Evolutionary conservation across 1,140 invertebrate species (phyloP).

Genomic region (Drosophila malerkotliana): DNA sequence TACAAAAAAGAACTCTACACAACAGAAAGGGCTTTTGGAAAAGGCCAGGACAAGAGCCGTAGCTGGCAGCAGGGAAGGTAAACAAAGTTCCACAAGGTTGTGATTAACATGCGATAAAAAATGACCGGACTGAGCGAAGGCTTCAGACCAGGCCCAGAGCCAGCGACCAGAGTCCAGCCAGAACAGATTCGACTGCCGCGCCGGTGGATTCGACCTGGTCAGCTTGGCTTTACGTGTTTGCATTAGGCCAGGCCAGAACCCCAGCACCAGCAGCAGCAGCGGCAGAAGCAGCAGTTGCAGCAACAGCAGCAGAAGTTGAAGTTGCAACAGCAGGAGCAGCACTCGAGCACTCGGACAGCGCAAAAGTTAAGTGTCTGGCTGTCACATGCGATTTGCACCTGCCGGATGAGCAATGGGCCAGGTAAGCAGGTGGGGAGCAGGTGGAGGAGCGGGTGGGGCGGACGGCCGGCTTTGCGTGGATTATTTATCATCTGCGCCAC

Average conservation of each 20-base stretch:
- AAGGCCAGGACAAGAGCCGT: constrained; percentile 27
- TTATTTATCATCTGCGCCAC: constrained; percentile 78
- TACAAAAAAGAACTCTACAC: constrained; percentile 49
- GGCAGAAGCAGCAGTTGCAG: constrained; percentile 1
- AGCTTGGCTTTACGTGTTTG: constrained; percentile 71
- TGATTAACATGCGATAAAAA: constrained; percentile 83
- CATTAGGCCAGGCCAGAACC: constrained; percentile 53
- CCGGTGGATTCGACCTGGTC: constrained; percentile 50
- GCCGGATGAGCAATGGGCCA: constrained; percentile 75
- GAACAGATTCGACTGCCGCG: background rate
- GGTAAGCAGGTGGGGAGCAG: constrained; percentile 20
- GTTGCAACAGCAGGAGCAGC: constrained; percentile 2
- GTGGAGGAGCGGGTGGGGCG: constrained; percentile 31
- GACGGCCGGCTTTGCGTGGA: constrained; percentile 65
- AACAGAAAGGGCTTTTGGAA: constrained; percentile 63
- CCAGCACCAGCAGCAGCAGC: constrained; percentile 10
- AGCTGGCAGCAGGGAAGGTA: constrained; percentile 52
- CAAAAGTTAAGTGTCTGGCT: constrained; percentile 81
- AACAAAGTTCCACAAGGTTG: constrained; percentile 81
- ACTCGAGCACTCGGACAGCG: constrained; percentile 59
- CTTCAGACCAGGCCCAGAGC: constrained; percentile 16
- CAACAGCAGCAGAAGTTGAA: background rate
- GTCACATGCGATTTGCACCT: constrained; percentile 82
- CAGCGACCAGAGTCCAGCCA: constrained; percentile 8
- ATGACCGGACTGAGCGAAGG: constrained; percentile 60